Evolutionary conservation across 2,797 vertebrate species (phyloP).

Genomic region (Sebastes itinus): DNA sequence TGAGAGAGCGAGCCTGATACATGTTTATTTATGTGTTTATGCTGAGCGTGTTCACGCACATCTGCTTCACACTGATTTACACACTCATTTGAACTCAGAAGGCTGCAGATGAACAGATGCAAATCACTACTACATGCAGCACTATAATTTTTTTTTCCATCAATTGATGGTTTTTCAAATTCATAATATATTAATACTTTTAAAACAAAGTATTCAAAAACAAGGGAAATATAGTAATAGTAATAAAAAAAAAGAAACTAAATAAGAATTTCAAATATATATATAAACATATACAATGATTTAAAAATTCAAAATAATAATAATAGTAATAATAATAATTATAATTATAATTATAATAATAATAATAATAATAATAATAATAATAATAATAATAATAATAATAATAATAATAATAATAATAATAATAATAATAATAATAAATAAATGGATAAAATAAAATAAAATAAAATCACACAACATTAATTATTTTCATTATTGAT

Average conservation of each 20-base stretch:
- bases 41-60: neutral
- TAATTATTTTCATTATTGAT: neutral
- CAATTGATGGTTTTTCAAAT: neutral
- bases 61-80: neutral
- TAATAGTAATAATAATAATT: no score
- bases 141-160: neutral
- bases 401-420: no score
- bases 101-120: neutral
- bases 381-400: no score
- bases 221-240: no score
- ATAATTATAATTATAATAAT: no score
- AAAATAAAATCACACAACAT: neutral
- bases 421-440: no score
- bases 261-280: neutral
- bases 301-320: no score
- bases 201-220: no score
- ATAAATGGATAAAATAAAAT: neutral
- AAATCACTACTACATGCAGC: neutral
- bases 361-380: no score
- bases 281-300: no score
- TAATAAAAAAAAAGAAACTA: neutral
- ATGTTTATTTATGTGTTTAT: neutral
- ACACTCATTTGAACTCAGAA: neutral
- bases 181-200: neutral
- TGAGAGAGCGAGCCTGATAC: neutral